phyloP scores from a whole-genome alignment of 1,140 invertebrate species.

The Danaus melanippus region DNA sequence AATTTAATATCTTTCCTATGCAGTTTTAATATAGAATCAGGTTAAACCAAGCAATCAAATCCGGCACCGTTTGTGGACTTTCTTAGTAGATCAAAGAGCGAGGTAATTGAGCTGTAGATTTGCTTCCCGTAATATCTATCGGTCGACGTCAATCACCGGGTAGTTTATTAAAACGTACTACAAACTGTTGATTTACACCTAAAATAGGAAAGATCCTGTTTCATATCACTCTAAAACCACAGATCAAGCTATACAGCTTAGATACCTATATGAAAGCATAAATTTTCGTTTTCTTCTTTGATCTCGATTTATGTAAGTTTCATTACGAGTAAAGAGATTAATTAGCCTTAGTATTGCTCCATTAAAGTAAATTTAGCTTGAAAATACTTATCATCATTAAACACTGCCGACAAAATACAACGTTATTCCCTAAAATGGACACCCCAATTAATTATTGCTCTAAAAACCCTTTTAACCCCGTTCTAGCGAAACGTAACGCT shows the following conservation, averaged over 20 bases:
- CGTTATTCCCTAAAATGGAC: slow-evolving; percentile 26
- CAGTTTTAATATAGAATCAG: slow-evolving; percentile 18
- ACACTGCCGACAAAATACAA: slow-evolving; percentile 20
- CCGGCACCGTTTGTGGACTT: slow-evolving; percentile 12
- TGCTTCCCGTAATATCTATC: slow-evolving; percentile 14
- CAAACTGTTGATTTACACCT: background rate
- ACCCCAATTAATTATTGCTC: slow-evolving; percentile 58
- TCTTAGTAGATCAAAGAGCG: slow-evolving; percentile 19
- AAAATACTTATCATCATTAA: slow-evolving; percentile 18
- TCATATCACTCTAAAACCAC: too few relatives aligned
- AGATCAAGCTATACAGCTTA: too few relatives aligned
- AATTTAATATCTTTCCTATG: slow-evolving; percentile 10
- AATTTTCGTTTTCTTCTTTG: too few relatives aligned
- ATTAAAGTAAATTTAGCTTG: slow-evolving; percentile 15
- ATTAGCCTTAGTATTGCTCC: slow-evolving; percentile 1
- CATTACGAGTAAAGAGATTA: too few relatives aligned
- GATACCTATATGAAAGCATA: too few relatives aligned
- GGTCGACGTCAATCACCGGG: slow-evolving; percentile 11
- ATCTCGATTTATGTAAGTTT: too few relatives aligned
- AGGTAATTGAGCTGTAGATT: slow-evolving; percentile 18
- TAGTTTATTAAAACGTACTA: slow-evolving; percentile 9
- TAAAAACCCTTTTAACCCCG: slow-evolving; percentile 58
- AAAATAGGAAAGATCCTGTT: too few relatives aligned
- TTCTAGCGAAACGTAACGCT: slow-evolving; percentile 44
- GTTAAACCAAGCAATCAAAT: slow-evolving; percentile 16